phyloP scores from a whole-genome alignment of 2,888 invertebrate genomes.

The Nephrocerus scutellatus region DNA sequence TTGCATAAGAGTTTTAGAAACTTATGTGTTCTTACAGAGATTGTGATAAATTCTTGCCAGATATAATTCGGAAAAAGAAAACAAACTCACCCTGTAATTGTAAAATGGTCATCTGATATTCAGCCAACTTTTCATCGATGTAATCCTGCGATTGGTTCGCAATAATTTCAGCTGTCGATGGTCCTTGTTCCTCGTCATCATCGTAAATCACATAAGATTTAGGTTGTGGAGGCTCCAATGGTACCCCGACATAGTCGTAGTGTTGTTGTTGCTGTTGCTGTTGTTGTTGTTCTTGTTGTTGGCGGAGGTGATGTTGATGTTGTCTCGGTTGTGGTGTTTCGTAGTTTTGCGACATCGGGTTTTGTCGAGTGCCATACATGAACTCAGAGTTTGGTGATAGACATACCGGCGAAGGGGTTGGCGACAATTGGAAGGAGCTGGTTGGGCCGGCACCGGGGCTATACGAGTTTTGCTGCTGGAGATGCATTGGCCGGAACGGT shows the following conservation, averaged over 20 bases:
- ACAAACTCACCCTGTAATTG: constrained; percentile 73
- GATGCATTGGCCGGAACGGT: constrained; percentile 47
- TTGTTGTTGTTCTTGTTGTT: constrained; percentile 40
- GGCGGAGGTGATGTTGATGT: constrained; percentile 45
- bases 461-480: constrained; percentile 42
- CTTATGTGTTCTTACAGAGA: too few relatives aligned
- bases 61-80: too few relatives aligned
- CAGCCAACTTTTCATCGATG: constrained; percentile 86
- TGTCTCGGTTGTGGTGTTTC: constrained; percentile 38
- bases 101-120: constrained; percentile 87
- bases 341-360: constrained; percentile 35
- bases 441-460: constrained; percentile 32
- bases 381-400: constrained; percentile 56
- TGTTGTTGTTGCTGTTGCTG: constrained; percentile 42
- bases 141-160: constrained; percentile 92
- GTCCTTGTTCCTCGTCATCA: constrained; percentile 69
- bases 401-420: constrained; percentile 55
- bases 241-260: constrained; percentile 57
- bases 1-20: too few relatives aligned
- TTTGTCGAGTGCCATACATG: constrained; percentile 54
- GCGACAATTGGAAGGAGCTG: constrained; percentile 49
- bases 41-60: too few relatives aligned
- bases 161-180: constrained; percentile 85
- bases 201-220: constrained; percentile 55
- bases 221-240: constrained; percentile 65